Conservation (phyloP, 2,113 vertebrate genomes). For the Probosciger aterrimus region DNA sequence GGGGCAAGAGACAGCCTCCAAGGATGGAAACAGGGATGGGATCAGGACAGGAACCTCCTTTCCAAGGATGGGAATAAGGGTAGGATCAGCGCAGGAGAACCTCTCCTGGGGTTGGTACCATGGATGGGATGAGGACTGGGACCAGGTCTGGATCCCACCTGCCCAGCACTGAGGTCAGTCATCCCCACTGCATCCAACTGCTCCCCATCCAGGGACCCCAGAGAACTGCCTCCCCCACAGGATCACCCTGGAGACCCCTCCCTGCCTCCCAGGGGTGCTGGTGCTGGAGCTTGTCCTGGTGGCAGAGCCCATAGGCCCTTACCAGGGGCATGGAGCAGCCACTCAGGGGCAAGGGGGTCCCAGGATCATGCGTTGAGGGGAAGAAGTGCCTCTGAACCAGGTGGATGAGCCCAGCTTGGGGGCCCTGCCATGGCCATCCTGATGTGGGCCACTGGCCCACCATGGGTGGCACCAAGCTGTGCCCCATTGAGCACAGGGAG, state of each 20-base stretch:
- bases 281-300: neutral
- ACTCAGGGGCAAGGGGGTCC: accelerated
- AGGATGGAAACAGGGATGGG: neutral
- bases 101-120: neutral
- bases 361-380: neutral
- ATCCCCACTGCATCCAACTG: neutral
- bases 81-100: neutral
- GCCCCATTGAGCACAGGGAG: neutral
- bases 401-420: accelerated
- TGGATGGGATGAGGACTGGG: neutral
- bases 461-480: neutral
- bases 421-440: neutral
- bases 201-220: neutral
- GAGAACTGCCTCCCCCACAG: accelerated
- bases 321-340: accelerated
- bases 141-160: neutral
- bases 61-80: neutral
- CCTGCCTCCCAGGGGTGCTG: accelerated
- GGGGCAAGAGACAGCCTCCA: neutral
- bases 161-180: neutral
- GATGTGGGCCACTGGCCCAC: neutral
- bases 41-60: neutral
- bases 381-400: neutral
- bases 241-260: neutral
- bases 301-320: neutral